These are phyloP conservation scores for Amphilophus citrinellus DNA, from an alignment of 2,113 vertebrate species.

Conservation along the genomic window DNA sequence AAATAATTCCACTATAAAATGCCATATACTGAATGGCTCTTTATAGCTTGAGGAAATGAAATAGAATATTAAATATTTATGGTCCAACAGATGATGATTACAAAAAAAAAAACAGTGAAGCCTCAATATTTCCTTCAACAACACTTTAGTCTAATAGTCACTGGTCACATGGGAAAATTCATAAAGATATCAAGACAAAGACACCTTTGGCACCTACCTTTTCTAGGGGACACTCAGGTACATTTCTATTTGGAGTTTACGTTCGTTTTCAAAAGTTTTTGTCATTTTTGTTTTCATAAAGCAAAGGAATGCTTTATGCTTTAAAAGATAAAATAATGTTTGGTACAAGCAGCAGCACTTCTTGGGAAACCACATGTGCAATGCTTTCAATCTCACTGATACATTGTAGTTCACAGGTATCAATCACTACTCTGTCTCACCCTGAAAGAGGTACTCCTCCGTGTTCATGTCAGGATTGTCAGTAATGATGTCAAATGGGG, in stretches of 20 bases:
- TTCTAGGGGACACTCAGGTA: too few relatives aligned
- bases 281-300: too few relatives aligned
- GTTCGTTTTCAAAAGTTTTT: too few relatives aligned
- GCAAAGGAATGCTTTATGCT: too few relatives aligned
- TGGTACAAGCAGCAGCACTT: too few relatives aligned
- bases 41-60: too few relatives aligned
- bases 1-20: too few relatives aligned
- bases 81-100: not conserved
- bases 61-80: not conserved
- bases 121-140: not conserved
- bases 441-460: constrained; percentile 99
- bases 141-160: not conserved
- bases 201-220: too few relatives aligned
- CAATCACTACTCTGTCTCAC: constrained; percentile 67
- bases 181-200: too few relatives aligned
- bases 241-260: too few relatives aligned
- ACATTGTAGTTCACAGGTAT: not conserved
- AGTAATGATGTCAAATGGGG: constrained; percentile 97
- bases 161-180: not conserved
- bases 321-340: not conserved
- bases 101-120: not conserved
- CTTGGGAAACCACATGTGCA: too few relatives aligned
- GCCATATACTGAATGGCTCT: too few relatives aligned
- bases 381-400: not conserved
- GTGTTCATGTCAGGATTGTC: constrained; percentile 99